A percentile compares a stretch with the other conserved stretches of the same genome.
Evolutionary conservation across 2,113 vertebrate genomes (phyloP).

Genomic region (Ciconia boyciana): DNA sequence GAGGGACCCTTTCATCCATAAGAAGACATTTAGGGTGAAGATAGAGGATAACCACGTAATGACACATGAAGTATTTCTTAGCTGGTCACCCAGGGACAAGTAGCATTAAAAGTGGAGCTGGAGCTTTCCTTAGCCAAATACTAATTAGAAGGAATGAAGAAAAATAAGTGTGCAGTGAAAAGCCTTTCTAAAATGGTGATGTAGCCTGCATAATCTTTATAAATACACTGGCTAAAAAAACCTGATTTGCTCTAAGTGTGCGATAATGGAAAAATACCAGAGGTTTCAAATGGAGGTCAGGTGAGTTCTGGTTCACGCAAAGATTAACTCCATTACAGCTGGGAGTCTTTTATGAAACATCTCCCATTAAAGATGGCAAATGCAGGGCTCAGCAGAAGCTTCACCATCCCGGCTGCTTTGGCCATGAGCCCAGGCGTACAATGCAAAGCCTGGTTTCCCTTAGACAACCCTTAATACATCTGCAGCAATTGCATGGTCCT

Average conservation of each 20-base stretch:
- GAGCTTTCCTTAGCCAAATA: not conserved
- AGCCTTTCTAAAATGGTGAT: not conserved
- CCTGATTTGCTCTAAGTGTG: not conserved
- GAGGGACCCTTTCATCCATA: not conserved
- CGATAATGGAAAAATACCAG: not conserved
- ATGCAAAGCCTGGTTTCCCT: fast-evolving
- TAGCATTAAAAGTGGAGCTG: not conserved
- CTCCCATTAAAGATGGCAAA: not conserved
- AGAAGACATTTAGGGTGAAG: not conserved
- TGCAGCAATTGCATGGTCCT: not conserved
- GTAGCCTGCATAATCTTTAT: not conserved
- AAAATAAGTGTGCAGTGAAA: not conserved
- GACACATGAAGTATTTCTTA: not conserved
- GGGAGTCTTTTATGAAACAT: not conserved
- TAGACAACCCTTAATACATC: not conserved
- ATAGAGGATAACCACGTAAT: not conserved
- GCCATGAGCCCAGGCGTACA: not conserved
- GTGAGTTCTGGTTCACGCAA: not conserved
- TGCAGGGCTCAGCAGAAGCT: not conserved
- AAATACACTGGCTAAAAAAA: not conserved
- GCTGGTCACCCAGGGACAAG: not conserved
- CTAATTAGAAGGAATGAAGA: not conserved
- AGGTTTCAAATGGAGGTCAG: not conserved
- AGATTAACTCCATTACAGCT: not conserved
- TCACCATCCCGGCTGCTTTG: not conserved